A percentile compares a stretch with the other conserved stretches of the same genome.
Evolutionary conservation across 2,113 vertebrate species (phyloP).

Genomic region (Sceloporus undulatus): DNA sequence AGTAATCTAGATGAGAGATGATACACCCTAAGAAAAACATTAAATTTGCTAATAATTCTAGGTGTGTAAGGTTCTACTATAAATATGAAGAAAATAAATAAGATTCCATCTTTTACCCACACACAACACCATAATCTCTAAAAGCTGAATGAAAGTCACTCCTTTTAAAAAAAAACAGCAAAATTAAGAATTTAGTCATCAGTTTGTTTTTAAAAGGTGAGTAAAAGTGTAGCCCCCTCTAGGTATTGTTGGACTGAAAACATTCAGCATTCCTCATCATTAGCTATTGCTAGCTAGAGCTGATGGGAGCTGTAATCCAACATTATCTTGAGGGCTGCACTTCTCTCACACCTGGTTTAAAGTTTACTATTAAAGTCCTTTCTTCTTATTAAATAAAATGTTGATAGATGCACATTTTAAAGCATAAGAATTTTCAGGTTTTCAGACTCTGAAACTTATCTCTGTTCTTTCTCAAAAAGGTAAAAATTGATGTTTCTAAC

Average conservation of each 20-base stretch:
- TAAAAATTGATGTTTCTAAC: background rate
- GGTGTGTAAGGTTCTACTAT: background rate
- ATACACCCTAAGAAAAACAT: background rate
- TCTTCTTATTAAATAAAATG: background rate
- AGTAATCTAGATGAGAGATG: too few species aligned
- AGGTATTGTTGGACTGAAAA: too few species aligned
- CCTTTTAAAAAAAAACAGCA: background rate
- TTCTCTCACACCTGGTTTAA: background rate
- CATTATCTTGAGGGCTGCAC: too few species aligned
- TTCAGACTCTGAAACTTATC: background rate
- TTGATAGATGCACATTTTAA: background rate
- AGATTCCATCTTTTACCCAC: too few species aligned
- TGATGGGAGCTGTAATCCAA: too few species aligned
- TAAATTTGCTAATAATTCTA: background rate
- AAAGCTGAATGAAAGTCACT: background rate
- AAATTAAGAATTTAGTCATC: too few species aligned
- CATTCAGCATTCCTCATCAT: too few species aligned
- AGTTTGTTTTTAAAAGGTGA: too few species aligned
- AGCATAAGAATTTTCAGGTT: background rate
- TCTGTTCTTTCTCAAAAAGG: background rate
- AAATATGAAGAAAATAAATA: too few species aligned
- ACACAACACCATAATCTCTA: background rate
- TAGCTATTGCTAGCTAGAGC: too few species aligned
- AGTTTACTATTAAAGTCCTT: background rate
- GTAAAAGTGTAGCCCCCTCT: too few species aligned